Percentiles rank a stretch among this genome's conserved stretches.
Conservation (phyloP, 2,797 vertebrate species). For the Phoxinus dragarum region DNA sequence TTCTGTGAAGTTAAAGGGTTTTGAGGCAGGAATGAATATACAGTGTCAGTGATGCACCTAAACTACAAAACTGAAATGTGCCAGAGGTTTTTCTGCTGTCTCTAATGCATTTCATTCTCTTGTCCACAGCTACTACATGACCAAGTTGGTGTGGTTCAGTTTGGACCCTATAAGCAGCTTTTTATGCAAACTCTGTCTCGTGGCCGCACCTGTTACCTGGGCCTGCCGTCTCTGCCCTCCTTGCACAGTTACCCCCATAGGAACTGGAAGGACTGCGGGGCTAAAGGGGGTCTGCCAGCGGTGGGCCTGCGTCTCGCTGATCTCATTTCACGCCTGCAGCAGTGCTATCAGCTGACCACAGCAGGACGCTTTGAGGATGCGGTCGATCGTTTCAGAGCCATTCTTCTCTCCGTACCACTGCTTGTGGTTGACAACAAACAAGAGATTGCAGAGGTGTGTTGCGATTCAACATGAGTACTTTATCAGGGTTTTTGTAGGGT, state of each 20-base stretch:
- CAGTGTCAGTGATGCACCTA: background rate
- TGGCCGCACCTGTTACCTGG: conserved; percentile 88
- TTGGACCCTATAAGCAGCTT: conserved; percentile 89
- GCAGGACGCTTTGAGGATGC: conserved; percentile 95
- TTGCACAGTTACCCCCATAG: conserved; percentile 90
- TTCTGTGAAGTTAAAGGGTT: background rate
- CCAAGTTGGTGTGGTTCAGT: conserved; percentile 93
- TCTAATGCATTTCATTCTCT: background rate
- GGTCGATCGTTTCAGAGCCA: conserved; percentile 91
- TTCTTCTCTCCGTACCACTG: conserved; percentile 92
- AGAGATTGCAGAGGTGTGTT: conserved; percentile 92
- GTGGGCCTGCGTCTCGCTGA: conserved; percentile 92
- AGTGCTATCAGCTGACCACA: conserved; percentile 97
- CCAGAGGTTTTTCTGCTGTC: background rate
- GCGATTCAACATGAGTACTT: background rate
- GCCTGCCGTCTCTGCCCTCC: conserved; percentile 88
- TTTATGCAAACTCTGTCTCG: conserved; percentile 92
- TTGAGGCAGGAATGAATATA: background rate
- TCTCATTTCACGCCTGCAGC: conserved; percentile 92
- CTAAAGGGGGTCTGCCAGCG: conserved; percentile 88
- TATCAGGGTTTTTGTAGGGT: too few relatives aligned
- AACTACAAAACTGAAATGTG: background rate
- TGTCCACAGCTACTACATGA: conserved; percentile 89
- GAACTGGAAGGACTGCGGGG: conserved; percentile 93
- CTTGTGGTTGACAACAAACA: conserved; percentile 98